These are phyloP conservation scores for Naja naja DNA, from an alignment of 2,113 vertebrate species.

Conservation along the genomic window DNA sequence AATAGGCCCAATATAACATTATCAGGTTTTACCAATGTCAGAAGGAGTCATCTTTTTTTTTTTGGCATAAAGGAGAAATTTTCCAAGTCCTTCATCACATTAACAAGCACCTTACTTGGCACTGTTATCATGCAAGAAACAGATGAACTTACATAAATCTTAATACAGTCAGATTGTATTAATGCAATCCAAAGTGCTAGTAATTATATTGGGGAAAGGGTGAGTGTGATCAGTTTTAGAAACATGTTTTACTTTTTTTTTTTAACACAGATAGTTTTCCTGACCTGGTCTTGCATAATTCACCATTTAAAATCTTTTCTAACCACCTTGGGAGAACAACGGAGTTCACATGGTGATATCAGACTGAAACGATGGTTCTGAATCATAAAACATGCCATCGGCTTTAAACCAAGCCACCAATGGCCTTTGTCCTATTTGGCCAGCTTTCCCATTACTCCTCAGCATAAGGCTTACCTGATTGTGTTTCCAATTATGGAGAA, in stretches of 20 bases:
- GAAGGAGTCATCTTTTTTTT: slow-evolving; percentile 36
- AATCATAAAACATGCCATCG: slow-evolving; percentile 93
- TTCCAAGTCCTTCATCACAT: slow-evolving; percentile 11
- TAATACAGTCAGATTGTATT: slow-evolving; percentile 18
- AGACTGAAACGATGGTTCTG: slow-evolving; percentile 84
- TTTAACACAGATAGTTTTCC: slow-evolving; percentile 65
- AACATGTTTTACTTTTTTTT: slow-evolving; percentile 67
- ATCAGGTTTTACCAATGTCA: slow-evolving; percentile 24
- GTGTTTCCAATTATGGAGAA: slow-evolving; percentile 95
- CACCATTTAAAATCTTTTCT: slow-evolving; percentile 73
- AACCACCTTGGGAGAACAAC: slow-evolving; percentile 69
- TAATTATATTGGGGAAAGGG: slow-evolving; percentile 47
- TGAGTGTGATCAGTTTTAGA: slow-evolving; percentile 43
- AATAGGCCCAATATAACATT: slow-evolving; percentile 28
- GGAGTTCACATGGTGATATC: slow-evolving; percentile 87
- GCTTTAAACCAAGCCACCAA: slow-evolving; percentile 80
- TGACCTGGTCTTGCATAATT: slow-evolving; percentile 73
- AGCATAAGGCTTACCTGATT: slow-evolving; percentile 85
- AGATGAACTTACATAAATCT: slow-evolving; percentile 41
- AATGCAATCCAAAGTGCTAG: slow-evolving; percentile 17
- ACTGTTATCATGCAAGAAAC: slow-evolving; percentile 16
- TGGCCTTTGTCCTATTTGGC: slow-evolving; percentile 84
- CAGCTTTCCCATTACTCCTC: slow-evolving; percentile 79
- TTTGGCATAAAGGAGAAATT: slow-evolving; percentile 47
- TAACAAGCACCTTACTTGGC: slow-evolving; percentile 49